Percentiles rank a stretch among this genome's conserved stretches.
Evolutionary conservation across 2,113 vertebrate species (phyloP).

Genomic region (Todiramphus saurophagus): DNA sequence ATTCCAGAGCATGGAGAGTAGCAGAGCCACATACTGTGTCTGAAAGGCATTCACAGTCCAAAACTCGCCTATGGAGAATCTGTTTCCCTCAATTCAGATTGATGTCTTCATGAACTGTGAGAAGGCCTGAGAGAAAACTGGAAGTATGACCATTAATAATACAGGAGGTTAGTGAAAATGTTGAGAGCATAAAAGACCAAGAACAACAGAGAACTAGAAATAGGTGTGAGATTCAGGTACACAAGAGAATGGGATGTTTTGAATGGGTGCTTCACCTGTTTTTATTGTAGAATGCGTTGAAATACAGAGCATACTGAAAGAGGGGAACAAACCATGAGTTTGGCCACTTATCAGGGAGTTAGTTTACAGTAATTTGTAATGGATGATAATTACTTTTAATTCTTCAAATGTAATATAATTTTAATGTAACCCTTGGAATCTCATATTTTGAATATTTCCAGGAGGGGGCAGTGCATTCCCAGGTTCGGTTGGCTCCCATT

Average conservation of each 20-base stretch:
- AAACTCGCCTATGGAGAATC: not conserved
- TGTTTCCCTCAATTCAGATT: not conserved
- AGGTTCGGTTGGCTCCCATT: slow-evolving; percentile 39
- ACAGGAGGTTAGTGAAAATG: not conserved
- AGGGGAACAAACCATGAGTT: not conserved
- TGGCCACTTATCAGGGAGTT: not conserved
- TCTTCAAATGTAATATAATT: not conserved
- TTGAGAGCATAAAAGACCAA: not conserved
- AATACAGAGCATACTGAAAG: not conserved
- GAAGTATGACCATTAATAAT: not conserved
- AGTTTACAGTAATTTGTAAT: not conserved
- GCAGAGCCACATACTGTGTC: not conserved
- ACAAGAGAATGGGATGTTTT: not conserved
- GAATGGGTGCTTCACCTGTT: not conserved
- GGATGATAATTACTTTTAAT: not conserved
- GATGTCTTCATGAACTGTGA: not conserved
- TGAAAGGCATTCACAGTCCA: not conserved
- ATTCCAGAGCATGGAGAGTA: not conserved
- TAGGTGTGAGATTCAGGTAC: not conserved
- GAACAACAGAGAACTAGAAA: not conserved
- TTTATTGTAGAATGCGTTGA: not conserved
- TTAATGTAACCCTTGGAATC: not conserved
- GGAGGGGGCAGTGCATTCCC: not conserved
- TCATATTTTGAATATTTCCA: not conserved
- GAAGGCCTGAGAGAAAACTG: not conserved